Conservation (phyloP, 2,888 invertebrate species). For the Hedya salicella region DNA sequence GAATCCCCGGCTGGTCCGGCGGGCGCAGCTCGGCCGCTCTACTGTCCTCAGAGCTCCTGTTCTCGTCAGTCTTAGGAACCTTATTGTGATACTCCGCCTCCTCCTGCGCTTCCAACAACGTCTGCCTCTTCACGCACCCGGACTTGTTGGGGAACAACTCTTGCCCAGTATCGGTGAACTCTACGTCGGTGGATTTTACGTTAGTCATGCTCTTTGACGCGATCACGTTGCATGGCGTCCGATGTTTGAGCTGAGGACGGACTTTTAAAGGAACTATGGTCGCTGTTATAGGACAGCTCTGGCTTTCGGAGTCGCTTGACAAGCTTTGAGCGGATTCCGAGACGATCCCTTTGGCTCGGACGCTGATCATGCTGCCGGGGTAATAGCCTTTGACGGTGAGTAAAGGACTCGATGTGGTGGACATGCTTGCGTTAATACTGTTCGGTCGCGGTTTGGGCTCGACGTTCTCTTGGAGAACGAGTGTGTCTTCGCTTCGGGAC, state of each 20-base stretch:
- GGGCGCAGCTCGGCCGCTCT: constrained; percentile 55
- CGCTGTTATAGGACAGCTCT: constrained; percentile 81
- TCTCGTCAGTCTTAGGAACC: constrained; percentile 80
- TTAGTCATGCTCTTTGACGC: constrained; percentile 87
- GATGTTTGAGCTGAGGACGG: constrained; percentile 79
- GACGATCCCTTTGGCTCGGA: constrained; percentile 84
- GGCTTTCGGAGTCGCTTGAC: constrained; percentile 87
- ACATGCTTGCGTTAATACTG: constrained; percentile 85
- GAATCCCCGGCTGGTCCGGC: constrained; percentile 83
- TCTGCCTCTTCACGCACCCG: constrained; percentile 79
- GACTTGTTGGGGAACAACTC: constrained; percentile 67
- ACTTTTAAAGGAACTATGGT: constrained; percentile 81
- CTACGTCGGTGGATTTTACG: constrained; percentile 82
- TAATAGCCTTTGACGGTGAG: constrained; percentile 86
- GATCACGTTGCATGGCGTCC: constrained; percentile 73
- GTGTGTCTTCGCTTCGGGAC: constrained; percentile 92
- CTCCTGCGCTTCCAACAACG: constrained; percentile 75
- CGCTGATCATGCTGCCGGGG: constrained; percentile 87
- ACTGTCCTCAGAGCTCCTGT: constrained; percentile 59
- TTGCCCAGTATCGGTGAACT: constrained; percentile 76
- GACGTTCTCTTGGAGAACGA: constrained; percentile 78
- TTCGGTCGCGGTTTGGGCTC: constrained; percentile 83
- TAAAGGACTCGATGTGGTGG: constrained; percentile 89
- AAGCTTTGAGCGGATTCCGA: constrained; percentile 88
- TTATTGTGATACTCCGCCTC: constrained; percentile 81